Evolutionary conservation across 2,797 vertebrate genomes (phyloP), one percentile per base, ranked within the genome.

Genomic region (Botia almorhae): DNA sequence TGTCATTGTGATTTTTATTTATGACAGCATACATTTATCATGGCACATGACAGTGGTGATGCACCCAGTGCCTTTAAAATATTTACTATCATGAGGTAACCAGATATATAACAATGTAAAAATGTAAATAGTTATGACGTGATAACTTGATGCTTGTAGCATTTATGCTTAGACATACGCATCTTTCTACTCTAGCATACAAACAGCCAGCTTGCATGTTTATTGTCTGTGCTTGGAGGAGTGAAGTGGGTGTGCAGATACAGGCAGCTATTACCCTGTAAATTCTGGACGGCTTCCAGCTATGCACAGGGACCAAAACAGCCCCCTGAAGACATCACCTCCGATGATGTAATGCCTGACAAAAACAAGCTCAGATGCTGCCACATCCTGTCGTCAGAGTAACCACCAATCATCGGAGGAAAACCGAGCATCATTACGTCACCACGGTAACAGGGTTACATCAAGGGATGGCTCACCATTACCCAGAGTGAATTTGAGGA

Each of bases 261-360:
- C 67, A 81, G 72, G 77, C 73, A 82, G 83, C 63, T 73, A 69
- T 77, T 82, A 70, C 65, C 48, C 76, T 26, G 61, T 51, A 65
- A 76, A 87, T 85, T 85, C 87, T 91, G 89, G 88, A 88, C 81
- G 64, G 0, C 70, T 71, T 90, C 88, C 92, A 91, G 85, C 85
- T 81, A 81, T 75, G 86, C 74, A 26, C 81, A 78, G 84, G 65
- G 71, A 86, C 83, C 56, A 88, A 87, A 88, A 90, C 88, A 85
- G 85, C 50, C 2, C 74, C 81, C 36, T 55, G 21, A 92, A 93
- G 92, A 93, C 93, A 93, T 93, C 91, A 94, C 86, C 80, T 84
- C 82, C 89, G 80, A 93, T 94, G 93, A 94, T 93, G 93, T 93
- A 93, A 94, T 94, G 91, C 86, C 85, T 88, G 84, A 91, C 85